phyloP scores from a whole-genome alignment of 2,797 vertebrate species.

The Ispidina lecontei region DNA sequence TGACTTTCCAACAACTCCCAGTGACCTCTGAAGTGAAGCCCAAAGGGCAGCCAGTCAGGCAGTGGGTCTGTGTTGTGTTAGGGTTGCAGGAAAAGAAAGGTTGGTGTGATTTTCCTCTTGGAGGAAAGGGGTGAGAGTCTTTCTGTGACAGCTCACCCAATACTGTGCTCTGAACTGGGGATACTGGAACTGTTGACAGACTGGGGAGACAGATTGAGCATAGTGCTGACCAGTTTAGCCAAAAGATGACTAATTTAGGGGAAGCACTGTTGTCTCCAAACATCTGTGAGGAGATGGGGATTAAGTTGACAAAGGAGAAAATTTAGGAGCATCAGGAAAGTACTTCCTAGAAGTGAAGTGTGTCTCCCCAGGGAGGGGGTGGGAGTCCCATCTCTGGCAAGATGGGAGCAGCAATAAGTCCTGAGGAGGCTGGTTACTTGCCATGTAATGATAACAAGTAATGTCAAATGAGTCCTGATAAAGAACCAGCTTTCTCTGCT shows the following conservation, averaged over 20 bases:
- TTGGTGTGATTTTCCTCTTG: background rate
- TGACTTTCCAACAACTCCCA: background rate
- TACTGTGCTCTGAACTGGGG: background rate
- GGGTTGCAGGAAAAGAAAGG: background rate
- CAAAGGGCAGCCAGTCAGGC: background rate
- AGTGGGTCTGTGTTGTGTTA: background rate
- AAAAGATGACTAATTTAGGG: constrained; percentile 53
- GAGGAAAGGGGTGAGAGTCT: background rate
- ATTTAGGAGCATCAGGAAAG: constrained; percentile 30
- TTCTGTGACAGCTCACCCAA: background rate
- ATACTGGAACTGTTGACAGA: constrained; percentile 15
- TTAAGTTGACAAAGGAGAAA: constrained; percentile 22
- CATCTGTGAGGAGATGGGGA: constrained; percentile 48
- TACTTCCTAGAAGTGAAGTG: constrained; percentile 52
- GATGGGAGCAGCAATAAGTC: background rate
- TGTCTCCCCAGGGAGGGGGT: constrained; percentile 41
- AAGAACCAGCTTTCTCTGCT: background rate
- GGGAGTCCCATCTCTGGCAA: constrained; percentile 41
- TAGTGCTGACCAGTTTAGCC: constrained; percentile 28
- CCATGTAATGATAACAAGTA: constrained; percentile 22
- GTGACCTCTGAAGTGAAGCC: background rate
- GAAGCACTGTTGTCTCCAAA: constrained; percentile 24
- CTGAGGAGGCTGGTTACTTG: background rate
- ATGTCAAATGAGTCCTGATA: constrained; percentile 8
- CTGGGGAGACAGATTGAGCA: background rate